Base-by-base conservation (phyloP, 2,113 vertebrate species). In the Salvelinus alpinus region DNA sequence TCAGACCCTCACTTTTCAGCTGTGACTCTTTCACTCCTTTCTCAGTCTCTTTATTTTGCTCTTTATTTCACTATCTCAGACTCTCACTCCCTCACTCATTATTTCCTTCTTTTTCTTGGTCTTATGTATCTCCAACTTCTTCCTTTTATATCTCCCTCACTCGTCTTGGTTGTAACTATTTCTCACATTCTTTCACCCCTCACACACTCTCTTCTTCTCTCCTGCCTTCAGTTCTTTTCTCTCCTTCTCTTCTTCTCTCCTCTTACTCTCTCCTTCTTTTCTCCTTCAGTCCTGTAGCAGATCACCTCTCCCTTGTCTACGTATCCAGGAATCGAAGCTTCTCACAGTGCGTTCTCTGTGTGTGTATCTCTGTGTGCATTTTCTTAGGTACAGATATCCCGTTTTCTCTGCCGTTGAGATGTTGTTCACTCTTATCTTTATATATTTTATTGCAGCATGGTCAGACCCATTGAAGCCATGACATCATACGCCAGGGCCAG, bases 401-500 rank as follows among this genome's bases (percentile, higher is more conserved):
- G 72, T 64, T 27, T 20, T 71, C 73, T 77, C 34, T 25, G 75
- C 78, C 75, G 13, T 74, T 24, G 72, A 79, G 38, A 7, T 60
- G 81, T 67, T 1, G 24, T 68, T 71, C 44, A 81, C 34, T 64
- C 78, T 88, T 86, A 85, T 87, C 79, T 27, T 18, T 44, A 31
- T 27, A 79, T 62, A 8, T 6, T 81, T 90, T 86, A 87, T 88
- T 51, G 73, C 70, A 0, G 14, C 24, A 7, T 6, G 7, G 64
- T 71, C 71, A 73, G 64, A 29, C 76, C 82, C 85, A 75, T 80
- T 79, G 73, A 31, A 54, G 24, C 51, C 13, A 80, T 89, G 78
- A 88, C 85, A 83, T 87, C 85, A 87, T 25, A 60, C 0, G 0
- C 67, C 64, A 65, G 57, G 48, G 59, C 25, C 75, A 85, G 68